Base-by-base conservation (phyloP, 2,113 vertebrate genomes). In the Neodon shergylaensis region DNA sequence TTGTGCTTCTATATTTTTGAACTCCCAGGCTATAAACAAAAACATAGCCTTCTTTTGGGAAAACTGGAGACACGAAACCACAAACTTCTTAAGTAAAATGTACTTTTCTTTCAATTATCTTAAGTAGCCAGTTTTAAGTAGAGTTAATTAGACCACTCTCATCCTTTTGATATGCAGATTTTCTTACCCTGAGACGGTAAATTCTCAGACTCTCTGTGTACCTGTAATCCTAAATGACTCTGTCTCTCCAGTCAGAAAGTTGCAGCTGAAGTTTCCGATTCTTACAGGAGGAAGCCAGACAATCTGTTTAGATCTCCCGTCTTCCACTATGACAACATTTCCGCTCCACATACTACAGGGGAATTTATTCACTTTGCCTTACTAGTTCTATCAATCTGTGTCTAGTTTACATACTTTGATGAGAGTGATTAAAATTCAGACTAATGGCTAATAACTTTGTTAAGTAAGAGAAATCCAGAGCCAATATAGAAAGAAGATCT, bases 381-480 rank as follows among this genome's bases (percentile, higher is more conserved):
- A 26, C 72, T 83, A n/a, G 47, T 49, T 91, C 44, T 76, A 33
- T 54, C 33, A 74, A 16, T 81, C 8, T 83, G 13, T 82, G 84
- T 96, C 79, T 78, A 88, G 66, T 82, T 94, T 94, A 88, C 1
- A 47, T 73, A 78, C 85, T 39, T 88, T 86, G 47, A 74, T 47
- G 76, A 79, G 28, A 78, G 33, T 44, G 22, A 76, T 97, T 95
- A 36, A 89, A 49, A 94, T 49, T 28, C 31, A 81, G 96, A 97
- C 86, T 33, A 92, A 44, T 12, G 83, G 44, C 44, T 86, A 39
- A 92, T 61, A 61, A 54, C 21, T 96, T 92, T 31, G 11, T 3
- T 9, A 68, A 68, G 66, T 36, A 68, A 36, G 14, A 91, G 21
- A 95, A 79, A 79, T 31, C 63, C 70, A 58, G 7, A 89, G n/a